Conservation (phyloP, 2,797 vertebrate species). For the Halcyon leucocephala region DNA sequence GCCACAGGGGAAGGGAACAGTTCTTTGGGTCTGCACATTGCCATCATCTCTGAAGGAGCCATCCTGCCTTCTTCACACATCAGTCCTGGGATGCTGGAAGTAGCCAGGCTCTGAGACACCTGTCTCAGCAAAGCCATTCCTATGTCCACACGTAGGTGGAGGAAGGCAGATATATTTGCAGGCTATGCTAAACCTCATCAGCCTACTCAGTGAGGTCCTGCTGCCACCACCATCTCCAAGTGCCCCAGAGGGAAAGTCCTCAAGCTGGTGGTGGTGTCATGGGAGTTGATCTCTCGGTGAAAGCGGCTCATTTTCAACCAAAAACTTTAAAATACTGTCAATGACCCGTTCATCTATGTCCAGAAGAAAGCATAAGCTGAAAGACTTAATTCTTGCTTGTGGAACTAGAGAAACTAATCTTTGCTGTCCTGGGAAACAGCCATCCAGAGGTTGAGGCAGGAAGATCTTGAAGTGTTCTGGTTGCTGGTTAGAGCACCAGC, state of each 20-base stretch:
- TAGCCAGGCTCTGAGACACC: neutral
- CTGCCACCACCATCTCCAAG: neutral
- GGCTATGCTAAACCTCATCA: neutral
- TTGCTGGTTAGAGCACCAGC: neutral
- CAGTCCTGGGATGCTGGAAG: neutral
- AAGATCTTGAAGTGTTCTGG: neutral
- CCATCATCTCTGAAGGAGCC: fast-evolving
- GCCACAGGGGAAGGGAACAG: neutral
- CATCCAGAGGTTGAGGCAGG: neutral
- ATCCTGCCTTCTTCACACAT: neutral
- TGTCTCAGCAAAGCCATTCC: neutral
- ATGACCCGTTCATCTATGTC: neutral
- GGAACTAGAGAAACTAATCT: neutral
- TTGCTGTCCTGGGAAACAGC: neutral
- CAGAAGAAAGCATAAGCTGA: neutral
- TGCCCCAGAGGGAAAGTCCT: neutral
- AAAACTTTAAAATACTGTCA: neutral
- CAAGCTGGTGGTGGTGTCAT: neutral
- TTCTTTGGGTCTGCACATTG: neutral
- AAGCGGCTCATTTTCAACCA: neutral
- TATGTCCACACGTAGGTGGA: fast-evolving
- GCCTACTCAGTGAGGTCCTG: neutral
- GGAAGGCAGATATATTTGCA: neutral
- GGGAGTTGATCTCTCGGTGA: neutral
- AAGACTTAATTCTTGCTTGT: neutral